Evolutionary conservation across 2,888 invertebrate genomes (phyloP), one percentile per base, ranked within the genome.

Genomic region (Priocnemis perturbator): DNA sequence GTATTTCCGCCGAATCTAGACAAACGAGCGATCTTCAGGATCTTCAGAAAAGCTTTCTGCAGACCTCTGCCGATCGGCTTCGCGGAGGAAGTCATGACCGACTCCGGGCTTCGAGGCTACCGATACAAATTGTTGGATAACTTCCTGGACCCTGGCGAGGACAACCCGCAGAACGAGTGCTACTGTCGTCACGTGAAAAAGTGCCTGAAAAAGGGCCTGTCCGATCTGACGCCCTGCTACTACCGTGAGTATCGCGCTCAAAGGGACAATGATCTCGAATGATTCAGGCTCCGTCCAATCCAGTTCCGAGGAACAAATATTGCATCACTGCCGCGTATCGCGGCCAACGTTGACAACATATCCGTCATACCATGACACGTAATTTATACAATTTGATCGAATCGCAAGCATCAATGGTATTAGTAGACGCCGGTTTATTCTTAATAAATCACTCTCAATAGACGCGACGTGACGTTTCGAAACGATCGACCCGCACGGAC

Each of bases 41-140:
- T 96, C 7, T 97, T 93, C 87, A 91, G 95, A 23, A 93, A 93
- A 78, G 92, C 95, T 0, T 93, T 97, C 82, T 97, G 97, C 86
- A 91, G 96, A 56, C 91, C 94, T 0, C 81, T 96, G 48, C 93
- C 91, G 0, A 88, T 93, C 53, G 86, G 83, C 0, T 93, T 89
- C 74, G 81, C 84, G 44, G 76, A 83, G 7, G 86, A 88, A 60
- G 80, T 85, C 0, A 71, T 85, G 1, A 86, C 86, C 7, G 81
- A 89, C 0, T 85, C 89, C 20, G 94, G 94, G 0, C 89, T 93
- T 0, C 90, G 91, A 14, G 93, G 91, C 0, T 91, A 91, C 73
- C 89, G 91, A 69, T 96, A 93, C 84, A 90, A 90, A 62, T 88
- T 95, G 50, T 89, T 91, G 0, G 91, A 93, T 0, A 86, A 91